These are phyloP conservation scores for Lucilia cuprina DNA, from an alignment of 1,140 invertebrate genomes.

Conservation along the genomic window DNA sequence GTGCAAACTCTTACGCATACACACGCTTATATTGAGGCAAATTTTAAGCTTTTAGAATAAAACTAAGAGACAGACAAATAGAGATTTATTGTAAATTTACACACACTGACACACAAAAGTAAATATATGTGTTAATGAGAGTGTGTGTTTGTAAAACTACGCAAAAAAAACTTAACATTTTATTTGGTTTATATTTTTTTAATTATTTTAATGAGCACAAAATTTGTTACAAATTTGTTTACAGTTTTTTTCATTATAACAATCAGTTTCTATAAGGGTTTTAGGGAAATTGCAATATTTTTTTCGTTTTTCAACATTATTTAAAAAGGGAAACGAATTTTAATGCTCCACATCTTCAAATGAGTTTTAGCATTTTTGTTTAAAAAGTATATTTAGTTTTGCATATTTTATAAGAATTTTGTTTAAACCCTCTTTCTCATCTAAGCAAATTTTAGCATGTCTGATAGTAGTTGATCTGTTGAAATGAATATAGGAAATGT, in stretches of 20 bases:
- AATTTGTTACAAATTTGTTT: not conserved
- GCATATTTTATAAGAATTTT: not conserved
- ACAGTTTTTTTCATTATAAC: not conserved
- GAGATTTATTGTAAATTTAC: not conserved
- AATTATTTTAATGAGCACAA: slow-evolving; percentile 12
- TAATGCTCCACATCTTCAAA: not conserved
- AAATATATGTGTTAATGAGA: not conserved
- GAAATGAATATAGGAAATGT: too few relatives aligned
- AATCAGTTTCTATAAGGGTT: not conserved
- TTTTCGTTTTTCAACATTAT: not conserved
- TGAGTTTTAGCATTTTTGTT: not conserved
- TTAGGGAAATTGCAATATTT: not conserved
- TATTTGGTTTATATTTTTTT: not conserved
- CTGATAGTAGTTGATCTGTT: too few relatives aligned
- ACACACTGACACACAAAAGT: not conserved
- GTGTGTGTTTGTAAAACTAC: not conserved
- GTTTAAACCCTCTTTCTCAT: not conserved
- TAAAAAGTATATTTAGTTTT: not conserved
- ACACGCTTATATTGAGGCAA: not conserved
- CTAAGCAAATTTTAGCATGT: not conserved
- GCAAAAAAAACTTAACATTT: not conserved
- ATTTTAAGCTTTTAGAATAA: not conserved
- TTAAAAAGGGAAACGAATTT: not conserved
- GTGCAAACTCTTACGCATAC: not conserved
- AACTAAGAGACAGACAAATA: not conserved